Evolutionary conservation across 2,888 invertebrate species (phyloP), one percentile per base, ranked within the genome.

Genomic region (Mimachlamys varia): DNA sequence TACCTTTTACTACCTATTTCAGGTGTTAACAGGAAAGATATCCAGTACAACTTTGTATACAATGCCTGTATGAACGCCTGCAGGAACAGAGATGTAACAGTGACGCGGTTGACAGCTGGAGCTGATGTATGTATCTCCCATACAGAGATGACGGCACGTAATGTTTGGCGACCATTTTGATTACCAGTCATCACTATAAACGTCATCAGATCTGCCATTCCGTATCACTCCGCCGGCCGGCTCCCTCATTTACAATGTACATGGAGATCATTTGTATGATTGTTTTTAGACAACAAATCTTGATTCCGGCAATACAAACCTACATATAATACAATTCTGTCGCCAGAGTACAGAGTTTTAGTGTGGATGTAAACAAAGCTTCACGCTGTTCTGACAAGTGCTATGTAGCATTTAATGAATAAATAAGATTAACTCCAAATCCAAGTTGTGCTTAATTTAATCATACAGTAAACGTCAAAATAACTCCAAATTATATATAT

Each of bases 161-260:
- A 76, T 76, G 76, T 33, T 27, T 15, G 76, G 76, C 12, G 76
- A 33, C 76, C 76, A 76, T 76, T 76, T 76, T 76, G 76, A 76
- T 76, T 76, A 76, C 27, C 4, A 33, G 76, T 76, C 27, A 76
- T 76, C 76, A 76, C 33, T 33, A 27, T 76, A 76, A 76, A 76
- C 76, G 76, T 76, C 76, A 76, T 27, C 76, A 76, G 76, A 76
- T 76, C 27, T 76, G 76, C 33, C 76, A 76, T 27, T 76, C 33
- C 12, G 27, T 76, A 76, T 76, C 76, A 76, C 4, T 33, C 76
- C 76, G 33, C 12, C 33, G 33, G 76, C 13, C 76, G 33, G 33
- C 33, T 76, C 27, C 33, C 76, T 76, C 33, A 76, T 76, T 76
- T 76, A 76, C 76, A 33, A 15, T 12, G 22, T 76, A 33, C 58